Base-by-base conservation (phyloP, 2,888 invertebrate species). In the Polylopha cassiicola region DNA sequence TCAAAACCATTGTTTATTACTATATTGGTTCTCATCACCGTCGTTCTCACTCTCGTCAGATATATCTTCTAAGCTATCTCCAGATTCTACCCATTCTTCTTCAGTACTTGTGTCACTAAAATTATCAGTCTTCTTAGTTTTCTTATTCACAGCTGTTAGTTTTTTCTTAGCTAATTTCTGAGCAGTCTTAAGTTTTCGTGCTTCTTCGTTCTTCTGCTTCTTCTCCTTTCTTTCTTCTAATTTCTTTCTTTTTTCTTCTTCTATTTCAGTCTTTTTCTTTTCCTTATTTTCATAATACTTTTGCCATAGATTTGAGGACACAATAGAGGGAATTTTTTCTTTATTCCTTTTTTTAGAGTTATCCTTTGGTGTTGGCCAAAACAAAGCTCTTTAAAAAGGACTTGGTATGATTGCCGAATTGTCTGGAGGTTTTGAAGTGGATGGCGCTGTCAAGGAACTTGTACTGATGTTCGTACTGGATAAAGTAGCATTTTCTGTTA, bases 301-400 rank as follows among this genome's bases (percentile, higher is more conserved):
- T 43, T 38, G 33, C 38, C 43, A 43, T 38, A 30, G 32, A 39
- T 37, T 43, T 14, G 48, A 39, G 9, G 33, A 33, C 24, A 8
- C 20, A 29, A 29, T 14, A 27, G 27, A 27, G 10, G 29, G 29
- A 4, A 15, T 39, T 44, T 39, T 44, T 39, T 41, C 37, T 44
- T 44, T 47, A 41, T 17, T 42, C 21, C 44, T 41, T 47, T 28
- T 11, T 44, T 44, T 47, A 31, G 42, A 46, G 38, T 46, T 46
- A 31, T 48, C 34, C 45, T 46, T 44, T 38, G 44, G 48, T 24
- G 48, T 46, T 43, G 44, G 46, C 47, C 44, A 47, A 44, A 47
- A 47, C 44, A 47, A 44, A 23, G 47, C 43, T 43, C 46, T 46
- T 48, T 48, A 44, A 39, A 48, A 46, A 30, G 44, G 38, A 10